Evolutionary conservation across 1,140 invertebrate species (phyloP), one percentile per base, ranked within the genome.

Genomic region (Mactra quadrangularis): DNA sequence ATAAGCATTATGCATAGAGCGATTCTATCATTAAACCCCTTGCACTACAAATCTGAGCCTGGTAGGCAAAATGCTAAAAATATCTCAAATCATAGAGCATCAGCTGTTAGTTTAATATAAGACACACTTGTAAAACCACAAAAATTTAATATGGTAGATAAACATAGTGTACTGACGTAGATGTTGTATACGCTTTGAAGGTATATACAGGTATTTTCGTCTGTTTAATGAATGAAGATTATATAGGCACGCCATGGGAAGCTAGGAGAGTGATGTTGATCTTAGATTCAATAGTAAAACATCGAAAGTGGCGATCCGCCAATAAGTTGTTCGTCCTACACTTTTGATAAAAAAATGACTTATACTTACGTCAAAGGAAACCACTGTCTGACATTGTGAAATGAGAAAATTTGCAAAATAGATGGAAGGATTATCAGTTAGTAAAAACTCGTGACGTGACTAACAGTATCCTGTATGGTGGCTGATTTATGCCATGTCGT

Each of bases 181-280:
- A n/a, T 50, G 31, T n/a, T 68, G 64, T 50, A 50, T 68, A 68
- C 64, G 64, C 27, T 68, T 47, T 38, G 60, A 68, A 68, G 25
- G 41, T 31, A 27, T 27, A 50, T 50, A 38, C 38, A 68, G 64
- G 64, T 68, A 68, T 47, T 31, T 1, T 47, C 27, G 31, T 25
- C 55, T 74, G 35, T 25, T 74, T 76, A 76, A 62, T 76, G 74
- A 76, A 76, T 76, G 74, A 57, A 60, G 59, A 75, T 41, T n/a
- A 17, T 27, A 15, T 38, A 25, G 22, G 29, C n/a, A 19, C 62
- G 41, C 27, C 60, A 50, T 78, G 76, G 62, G 62, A 78, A 78
- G 62, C 60, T n/a, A n/a, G 31, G 22, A 62, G 3, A n/a, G 57
- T 55, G 55, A 60, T 17, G 22, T 19, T 19, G 35, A 45, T 22